phyloP scores from a whole-genome alignment of 2,113 vertebrate species.

The Pelodiscus sinensis region DNA sequence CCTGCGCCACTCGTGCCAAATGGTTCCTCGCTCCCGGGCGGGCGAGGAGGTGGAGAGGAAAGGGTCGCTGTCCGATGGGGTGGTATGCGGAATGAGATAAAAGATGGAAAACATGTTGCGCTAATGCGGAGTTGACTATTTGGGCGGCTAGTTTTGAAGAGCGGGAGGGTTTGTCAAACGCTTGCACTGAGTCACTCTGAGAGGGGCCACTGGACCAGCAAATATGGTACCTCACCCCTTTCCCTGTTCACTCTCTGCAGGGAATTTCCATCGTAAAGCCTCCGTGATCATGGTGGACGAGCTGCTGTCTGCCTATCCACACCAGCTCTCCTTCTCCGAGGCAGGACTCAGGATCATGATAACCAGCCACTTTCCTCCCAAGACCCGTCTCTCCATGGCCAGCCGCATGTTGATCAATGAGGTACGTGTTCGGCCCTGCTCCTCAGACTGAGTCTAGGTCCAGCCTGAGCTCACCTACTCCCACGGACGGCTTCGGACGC shows the following conservation, averaged over 20 bases:
- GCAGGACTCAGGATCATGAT: slow-evolving; percentile 99
- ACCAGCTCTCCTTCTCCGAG: slow-evolving; percentile 97
- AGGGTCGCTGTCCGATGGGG: background rate
- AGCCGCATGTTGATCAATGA: slow-evolving; percentile 98
- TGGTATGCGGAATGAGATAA: background rate
- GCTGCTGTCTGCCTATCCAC: slow-evolving; percentile 94
- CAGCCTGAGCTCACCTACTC: background rate
- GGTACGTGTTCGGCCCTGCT: slow-evolving; percentile 72
- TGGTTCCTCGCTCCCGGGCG: background rate
- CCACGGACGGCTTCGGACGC: background rate
- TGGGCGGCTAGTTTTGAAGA: background rate
- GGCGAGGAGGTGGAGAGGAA: background rate
- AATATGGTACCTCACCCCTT: background rate
- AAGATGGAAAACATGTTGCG: background rate
- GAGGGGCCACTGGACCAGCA: background rate
- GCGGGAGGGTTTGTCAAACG: background rate
- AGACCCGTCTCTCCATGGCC: slow-evolving; percentile 98
- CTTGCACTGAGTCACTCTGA: background rate
- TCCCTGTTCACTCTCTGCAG: slow-evolving; percentile 74
- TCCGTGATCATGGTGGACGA: slow-evolving; percentile 99
- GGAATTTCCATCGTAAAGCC: slow-evolving; percentile 90
- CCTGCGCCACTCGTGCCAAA: background rate
- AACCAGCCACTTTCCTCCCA: slow-evolving; percentile 96
- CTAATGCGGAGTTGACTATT: background rate
- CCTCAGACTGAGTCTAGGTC: background rate